Evolutionary conservation across 2,888 invertebrate species (phyloP).

Genomic region (Drosophila quinaria): DNA sequence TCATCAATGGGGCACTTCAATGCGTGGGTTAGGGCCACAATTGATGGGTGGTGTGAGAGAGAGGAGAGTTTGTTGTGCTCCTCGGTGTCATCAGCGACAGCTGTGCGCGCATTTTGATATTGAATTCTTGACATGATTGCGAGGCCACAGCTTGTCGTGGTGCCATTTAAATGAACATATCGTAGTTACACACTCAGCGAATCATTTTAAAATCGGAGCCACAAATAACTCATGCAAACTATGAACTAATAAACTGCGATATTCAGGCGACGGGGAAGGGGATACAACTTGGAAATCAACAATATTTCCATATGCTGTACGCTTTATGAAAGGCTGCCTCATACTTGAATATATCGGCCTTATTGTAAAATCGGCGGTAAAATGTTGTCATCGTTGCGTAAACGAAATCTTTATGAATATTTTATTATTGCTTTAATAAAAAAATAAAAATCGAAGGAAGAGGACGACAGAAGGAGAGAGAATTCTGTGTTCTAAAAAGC

Average conservation of each 20-base stretch:
- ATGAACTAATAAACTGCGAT: conserved; percentile 51
- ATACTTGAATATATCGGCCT: conserved; percentile 42
- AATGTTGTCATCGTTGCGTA: conserved; percentile 59
- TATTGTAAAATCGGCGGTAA: conserved; percentile 59
- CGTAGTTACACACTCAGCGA: conserved; percentile 36
- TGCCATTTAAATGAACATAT: conserved; percentile 65
- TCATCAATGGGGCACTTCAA: conserved; percentile 65
- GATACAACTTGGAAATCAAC: conserved; percentile 10
- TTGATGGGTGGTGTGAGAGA: neutral
- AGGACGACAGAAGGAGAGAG: conserved; percentile 15
- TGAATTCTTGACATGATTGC: conserved; percentile 82
- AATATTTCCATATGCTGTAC: neutral
- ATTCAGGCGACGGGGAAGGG: neutral
- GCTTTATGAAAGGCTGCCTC: neutral
- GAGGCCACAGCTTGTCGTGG: conserved; percentile 68
- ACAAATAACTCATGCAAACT: conserved; percentile 45
- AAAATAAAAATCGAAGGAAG: conserved; percentile 20
- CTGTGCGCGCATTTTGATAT: conserved; percentile 75
- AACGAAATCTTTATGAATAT: conserved; percentile 81
- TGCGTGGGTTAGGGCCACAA: conserved; percentile 1
- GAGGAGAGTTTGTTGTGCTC: conserved; percentile 33
- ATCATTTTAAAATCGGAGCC: conserved; percentile 45
- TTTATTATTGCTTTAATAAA: conserved; percentile 79
- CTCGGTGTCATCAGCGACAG: conserved; percentile 76
- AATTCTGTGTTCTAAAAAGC: conserved; percentile 62